These are phyloP conservation scores for Brachypalpus laphriformis DNA, from an alignment of 2,888 invertebrate species.

Conservation along the genomic window DNA sequence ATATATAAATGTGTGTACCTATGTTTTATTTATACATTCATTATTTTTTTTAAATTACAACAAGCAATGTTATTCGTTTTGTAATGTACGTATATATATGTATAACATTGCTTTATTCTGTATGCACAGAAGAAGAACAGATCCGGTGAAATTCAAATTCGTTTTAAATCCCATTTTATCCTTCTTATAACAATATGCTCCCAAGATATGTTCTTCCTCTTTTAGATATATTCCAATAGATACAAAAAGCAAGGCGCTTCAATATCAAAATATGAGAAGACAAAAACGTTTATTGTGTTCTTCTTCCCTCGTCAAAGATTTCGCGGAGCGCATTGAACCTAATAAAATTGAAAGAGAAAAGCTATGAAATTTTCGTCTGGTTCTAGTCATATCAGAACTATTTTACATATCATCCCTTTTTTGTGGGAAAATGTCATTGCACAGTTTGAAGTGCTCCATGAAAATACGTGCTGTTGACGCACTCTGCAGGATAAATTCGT, in stretches of 20 bases:
- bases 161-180: not conserved
- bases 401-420: not conserved
- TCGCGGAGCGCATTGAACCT: not conserved
- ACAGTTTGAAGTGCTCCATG: not conserved
- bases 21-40: too few relatives aligned
- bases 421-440: not conserved
- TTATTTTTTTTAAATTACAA: too few relatives aligned
- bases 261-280: not conserved
- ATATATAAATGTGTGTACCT: too few relatives aligned
- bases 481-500: constrained; percentile 1
- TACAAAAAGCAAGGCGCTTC: not conserved
- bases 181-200: not conserved
- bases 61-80: too few relatives aligned
- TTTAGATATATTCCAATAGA: not conserved
- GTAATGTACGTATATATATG: too few relatives aligned
- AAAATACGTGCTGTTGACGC: not conserved
- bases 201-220: not conserved
- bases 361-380: not conserved
- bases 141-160: not conserved
- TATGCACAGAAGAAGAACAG: too few relatives aligned
- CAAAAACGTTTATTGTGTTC: not conserved
- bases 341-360: not conserved
- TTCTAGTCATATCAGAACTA: not conserved
- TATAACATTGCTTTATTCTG: too few relatives aligned
- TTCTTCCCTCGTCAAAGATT: not conserved